Evolutionary conservation across 2,113 vertebrate species (phyloP).

Genomic region (Lepisosteus osseus): DNA sequence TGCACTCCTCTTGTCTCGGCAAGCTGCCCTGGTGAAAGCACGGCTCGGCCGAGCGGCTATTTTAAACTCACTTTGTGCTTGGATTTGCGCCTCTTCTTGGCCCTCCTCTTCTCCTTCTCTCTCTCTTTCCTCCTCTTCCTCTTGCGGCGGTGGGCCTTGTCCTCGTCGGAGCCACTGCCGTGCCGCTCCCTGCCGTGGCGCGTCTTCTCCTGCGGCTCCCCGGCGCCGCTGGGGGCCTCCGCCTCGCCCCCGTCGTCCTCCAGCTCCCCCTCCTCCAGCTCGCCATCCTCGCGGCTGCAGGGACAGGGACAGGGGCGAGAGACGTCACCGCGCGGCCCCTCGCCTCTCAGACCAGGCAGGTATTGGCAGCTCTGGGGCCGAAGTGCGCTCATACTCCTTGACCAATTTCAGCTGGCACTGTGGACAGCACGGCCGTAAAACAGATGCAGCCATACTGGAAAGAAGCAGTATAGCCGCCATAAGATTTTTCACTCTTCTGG

Average conservation of each 20-base stretch:
- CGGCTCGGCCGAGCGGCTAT: too few species aligned
- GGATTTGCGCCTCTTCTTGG: constrained; percentile 85
- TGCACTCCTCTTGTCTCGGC: too few species aligned
- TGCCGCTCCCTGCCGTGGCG: constrained; percentile 69
- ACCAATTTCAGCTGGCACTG: too few species aligned
- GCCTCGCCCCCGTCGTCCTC: constrained; percentile 88
- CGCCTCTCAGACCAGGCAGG: too few species aligned
- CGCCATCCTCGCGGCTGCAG: constrained; percentile 80
- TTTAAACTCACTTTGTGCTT: constrained; percentile 79
- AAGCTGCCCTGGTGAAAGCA: too few species aligned
- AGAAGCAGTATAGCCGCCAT: too few species aligned
- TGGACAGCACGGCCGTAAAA: too few species aligned
- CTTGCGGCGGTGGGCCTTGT: constrained; percentile 79
- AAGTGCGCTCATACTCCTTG: too few species aligned
- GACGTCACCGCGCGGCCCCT: too few species aligned
- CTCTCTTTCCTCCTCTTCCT: constrained; percentile 86
- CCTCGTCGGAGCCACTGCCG: constrained; percentile 76
- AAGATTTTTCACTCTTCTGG: too few species aligned
- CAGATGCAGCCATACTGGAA: too few species aligned
- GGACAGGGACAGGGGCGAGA: background rate
- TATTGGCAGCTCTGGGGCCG: too few species aligned
- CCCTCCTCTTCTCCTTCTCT: constrained; percentile 79
- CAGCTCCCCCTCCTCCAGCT: constrained; percentile 89
- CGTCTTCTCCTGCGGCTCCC: constrained; percentile 61
- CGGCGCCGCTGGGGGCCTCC: constrained; percentile 46